Evolutionary conservation across 2,797 vertebrate genomes (phyloP), one percentile per base, ranked within the genome.

Genomic region (Eulemur coronatus): DNA sequence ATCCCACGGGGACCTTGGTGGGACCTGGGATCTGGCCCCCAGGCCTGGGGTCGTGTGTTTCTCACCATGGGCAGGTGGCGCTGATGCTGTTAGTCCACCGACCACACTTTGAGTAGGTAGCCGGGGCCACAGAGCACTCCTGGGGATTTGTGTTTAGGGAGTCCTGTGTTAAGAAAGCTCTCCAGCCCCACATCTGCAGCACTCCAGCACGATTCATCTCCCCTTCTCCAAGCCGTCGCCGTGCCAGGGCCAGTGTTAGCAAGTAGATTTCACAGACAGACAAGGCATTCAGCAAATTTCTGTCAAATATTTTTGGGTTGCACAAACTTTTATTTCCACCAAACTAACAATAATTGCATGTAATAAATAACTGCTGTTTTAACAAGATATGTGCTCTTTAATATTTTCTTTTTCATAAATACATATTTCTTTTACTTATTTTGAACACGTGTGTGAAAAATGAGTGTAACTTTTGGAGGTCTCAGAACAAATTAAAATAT

Each of bases 21-120:
- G 10, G 2, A 0, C 0, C 0, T 24, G 12, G 4, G 17, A 13
- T 50, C 50, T 7, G 8, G 24, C 35, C 41, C 80, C n/a, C 50
- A 13, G 14, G n/a, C n/a, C 67, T 46, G 15, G n/a, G 65, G 8
- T 2, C 2, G 10, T 0, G 41, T 7, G 0, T 5, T 50, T 28
- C 48, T 28, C 30, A n/a, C 20, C 6, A 6, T 11, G 3, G 1
- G 48, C 10, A 1, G 67, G 26, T 4, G 1, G 5, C 0, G 8
- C 4, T 46, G 50, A 17, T 28, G 9, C 35, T 7, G 5, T 5
- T 20, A 28, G 41, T 3, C 76, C 13, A 14, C 13, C 7, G 28
- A 3, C 48, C 73, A 43, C 61, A 33, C 12, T 24, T 1, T 3
- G 50, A 14, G 14, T 5, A 20, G 17, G 14, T 5, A 20, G 17